Percentiles rank a stretch among this genome's conserved stretches.
These are phyloP conservation scores for Dasypus novemcinctus DNA, from an alignment of 2,113 vertebrate species.

Conservation along the genomic window DNA sequence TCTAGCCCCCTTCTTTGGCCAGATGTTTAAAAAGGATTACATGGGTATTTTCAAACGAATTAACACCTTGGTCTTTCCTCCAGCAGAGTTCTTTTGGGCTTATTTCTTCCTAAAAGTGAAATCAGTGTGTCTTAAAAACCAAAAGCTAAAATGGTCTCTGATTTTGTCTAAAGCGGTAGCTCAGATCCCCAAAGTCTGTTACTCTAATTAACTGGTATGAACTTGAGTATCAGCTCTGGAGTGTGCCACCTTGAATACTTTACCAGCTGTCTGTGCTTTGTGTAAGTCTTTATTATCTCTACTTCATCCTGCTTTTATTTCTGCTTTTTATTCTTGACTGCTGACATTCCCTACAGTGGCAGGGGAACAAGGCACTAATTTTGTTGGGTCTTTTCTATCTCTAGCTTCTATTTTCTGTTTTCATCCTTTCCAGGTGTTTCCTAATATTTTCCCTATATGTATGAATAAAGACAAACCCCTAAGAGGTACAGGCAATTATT, in stretches of 20 bases:
- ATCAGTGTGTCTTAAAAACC: conserved; percentile 5
- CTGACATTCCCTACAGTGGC: background rate
- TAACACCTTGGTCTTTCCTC: background rate
- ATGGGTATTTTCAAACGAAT: background rate
- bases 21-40: conserved; percentile 27
- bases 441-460: conserved; percentile 17
- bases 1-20: background rate
- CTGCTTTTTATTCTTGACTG: background rate
- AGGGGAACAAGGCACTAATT: conserved; percentile 3
- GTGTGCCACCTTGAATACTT: background rate
- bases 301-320: background rate
- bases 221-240: background rate
- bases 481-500: conserved; percentile 27
- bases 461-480: conserved; percentile 24
- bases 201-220: background rate
- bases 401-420: conserved; percentile 17
- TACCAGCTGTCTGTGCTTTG: background rate
- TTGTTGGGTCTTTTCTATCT: background rate
- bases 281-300: conserved; percentile 3
- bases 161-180: background rate
- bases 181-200: conserved; percentile 12
- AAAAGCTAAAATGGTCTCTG: conserved; percentile 12
- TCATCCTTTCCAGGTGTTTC: conserved; percentile 30
- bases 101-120: conserved; percentile 23
- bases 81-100: background rate